Evolutionary conservation across 2,888 invertebrate species (phyloP), one percentile per base, ranked within the genome.

Genomic region (Ophonus ardosiacus): DNA sequence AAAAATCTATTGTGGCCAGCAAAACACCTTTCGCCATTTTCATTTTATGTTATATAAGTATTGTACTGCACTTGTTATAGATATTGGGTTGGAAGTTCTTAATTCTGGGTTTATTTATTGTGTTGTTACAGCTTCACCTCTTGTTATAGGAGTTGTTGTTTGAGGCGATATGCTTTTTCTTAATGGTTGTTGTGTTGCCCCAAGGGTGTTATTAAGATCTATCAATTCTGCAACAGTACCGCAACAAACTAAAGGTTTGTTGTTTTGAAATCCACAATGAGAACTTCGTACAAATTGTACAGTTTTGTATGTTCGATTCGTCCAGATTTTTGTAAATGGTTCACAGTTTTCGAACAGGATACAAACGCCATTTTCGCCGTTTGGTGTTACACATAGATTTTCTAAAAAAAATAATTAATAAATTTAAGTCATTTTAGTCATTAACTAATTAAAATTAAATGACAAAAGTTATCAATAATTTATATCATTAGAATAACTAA

Each of bases 171-270:
- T 1, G 15, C 38, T 74, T 74, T 21, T 21, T 21, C 10, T 68
- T 24, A 38, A n/a, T 0, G 24, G 24, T 40, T 68, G n/a, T 38
- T 21, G 13, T 7, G 38, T 68, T 38, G 68, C 13, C n/a, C n/a
- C n/a, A 7, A 38, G 68, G 6, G 24, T 10, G 6, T n/a, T 7
- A 59, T 6, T 78, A 51, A n/a, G n/a, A 3, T 57, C 56, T 59
- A 18, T 31, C 3, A 40, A 38, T 61, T 63, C 80, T 1, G 63
- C 63, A 8, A 81, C 56, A 68, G 65, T 38, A 8, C 81, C 81
- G 68, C 81, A 81, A 17, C 81, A 81, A 65, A 81, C 80, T 31
- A 81, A 57, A n/a, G 81, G 65, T 21, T 81, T 56, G n/a, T n/a
- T 18, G 13, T 7, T 15, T 43, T 68, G 13, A 40, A 15, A 80